Evolutionary conservation across 2,888 invertebrate genomes (phyloP), one percentile per base, ranked within the genome.

Genomic region (Hydroisotoma schaefferi): DNA sequence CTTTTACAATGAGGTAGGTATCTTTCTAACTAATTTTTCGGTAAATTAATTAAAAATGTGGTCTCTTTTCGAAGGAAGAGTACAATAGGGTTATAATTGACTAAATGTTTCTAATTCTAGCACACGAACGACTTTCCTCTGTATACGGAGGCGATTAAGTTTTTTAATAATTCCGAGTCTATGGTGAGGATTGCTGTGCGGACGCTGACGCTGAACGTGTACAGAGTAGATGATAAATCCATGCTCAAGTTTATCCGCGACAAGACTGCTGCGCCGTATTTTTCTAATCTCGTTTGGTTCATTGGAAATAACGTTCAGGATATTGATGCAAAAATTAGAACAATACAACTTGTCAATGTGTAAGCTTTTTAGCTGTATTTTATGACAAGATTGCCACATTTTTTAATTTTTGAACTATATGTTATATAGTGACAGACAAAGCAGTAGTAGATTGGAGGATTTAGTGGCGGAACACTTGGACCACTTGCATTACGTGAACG

Each of bases 101-200:
- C 1, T 28, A 10, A 12, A 1, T 18, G 12, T 49, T 25, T 12
- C 29, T 64, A 67, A 70, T 80, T 81, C 47, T 75, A 92, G 92
- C 90, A 94, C 76, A 98, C 98, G 55, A 94, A 97, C 80, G 99
- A 99, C 78, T 99, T 99, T 79, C 98, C 99, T 5, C 81, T 99
- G 20, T 98, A 99, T 76, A 98, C 98, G 2, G 99, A 99, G 80
- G 97, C 97, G 33, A 94, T 99, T 64, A 98, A 98, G 78, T 97
- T 99, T 80, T 99, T 98, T 80, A 97, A 99, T 77, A 98, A 99
- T 78, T 87, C 92, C 0, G 99, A 99, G 79, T 91, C 93, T 37
- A 99, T 99, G 99, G 98, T 99, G 33, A 84, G 99, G 49, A 99
- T 99, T 73, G 99, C 99, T 2, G 99, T 99, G 15, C 82, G 99